Percentiles rank a stretch among this genome's conserved stretches.
Evolutionary conservation across 1,140 invertebrate species (phyloP).

Genomic region (Phortica variegata): DNA sequence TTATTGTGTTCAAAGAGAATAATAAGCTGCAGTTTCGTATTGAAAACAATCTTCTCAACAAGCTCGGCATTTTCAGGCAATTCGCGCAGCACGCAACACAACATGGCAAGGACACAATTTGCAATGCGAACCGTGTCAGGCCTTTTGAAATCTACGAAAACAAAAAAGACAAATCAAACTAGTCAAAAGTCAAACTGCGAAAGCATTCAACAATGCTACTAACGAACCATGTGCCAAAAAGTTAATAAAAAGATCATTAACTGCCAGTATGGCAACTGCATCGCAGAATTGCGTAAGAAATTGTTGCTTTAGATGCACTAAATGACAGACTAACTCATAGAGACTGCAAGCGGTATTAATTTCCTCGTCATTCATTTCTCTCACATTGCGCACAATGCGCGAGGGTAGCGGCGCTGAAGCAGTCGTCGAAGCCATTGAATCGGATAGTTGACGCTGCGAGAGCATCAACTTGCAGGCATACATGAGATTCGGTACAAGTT

Average conservation of each 20-base stretch:
- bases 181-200: neutral
- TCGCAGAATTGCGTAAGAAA: conserved; percentile 79
- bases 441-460: conserved; percentile 43
- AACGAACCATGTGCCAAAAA: conserved; percentile 62
- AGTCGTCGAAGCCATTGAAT: conserved; percentile 34
- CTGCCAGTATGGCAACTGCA: conserved; percentile 68
- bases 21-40: conserved; percentile 61
- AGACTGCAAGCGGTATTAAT: conserved; percentile 67
- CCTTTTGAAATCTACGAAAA: conserved; percentile 63
- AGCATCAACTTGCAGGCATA: conserved; percentile 69
- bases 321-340: conserved; percentile 69
- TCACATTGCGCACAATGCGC: conserved; percentile 51
- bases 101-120: conserved; percentile 64
- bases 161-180: conserved; percentile 32
- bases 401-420: conserved; percentile 14
- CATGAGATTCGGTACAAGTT: conserved; percentile 75
- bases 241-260: conserved; percentile 60
- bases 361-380: conserved; percentile 62
- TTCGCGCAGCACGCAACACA: conserved; percentile 73
- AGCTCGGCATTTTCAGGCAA: conserved; percentile 73
- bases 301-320: conserved; percentile 68
- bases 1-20: conserved; percentile 65
- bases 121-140: conserved; percentile 64
- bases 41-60: conserved; percentile 70
- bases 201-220: conserved; percentile 25